Conservation (phyloP, 2,888 invertebrate species). For the Hydriomena furcata region DNA sequence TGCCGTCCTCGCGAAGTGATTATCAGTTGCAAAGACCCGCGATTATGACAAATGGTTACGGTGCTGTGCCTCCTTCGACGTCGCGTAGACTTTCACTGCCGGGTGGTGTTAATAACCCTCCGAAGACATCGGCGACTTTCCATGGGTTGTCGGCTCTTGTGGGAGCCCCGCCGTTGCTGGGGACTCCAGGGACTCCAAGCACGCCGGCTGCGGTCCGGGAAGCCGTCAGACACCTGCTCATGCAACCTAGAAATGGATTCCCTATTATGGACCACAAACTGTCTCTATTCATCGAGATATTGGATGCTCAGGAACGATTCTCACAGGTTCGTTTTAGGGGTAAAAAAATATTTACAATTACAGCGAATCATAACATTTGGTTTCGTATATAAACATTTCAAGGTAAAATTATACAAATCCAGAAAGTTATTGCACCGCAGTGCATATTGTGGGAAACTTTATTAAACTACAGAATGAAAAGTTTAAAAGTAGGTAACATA, state of each 20-base stretch:
- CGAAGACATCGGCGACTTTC: slow-evolving; percentile 86
- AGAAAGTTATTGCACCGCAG: slow-evolving; percentile 14
- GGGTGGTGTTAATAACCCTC: slow-evolving; percentile 73
- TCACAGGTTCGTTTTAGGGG: slow-evolving; percentile 83
- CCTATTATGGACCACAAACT: slow-evolving; percentile 91
- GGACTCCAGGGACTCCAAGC: slow-evolving; percentile 73
- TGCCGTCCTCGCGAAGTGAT: slow-evolving; percentile 85
- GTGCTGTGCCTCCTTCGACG: slow-evolving; percentile 77
- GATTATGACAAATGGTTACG: slow-evolving; percentile 78
- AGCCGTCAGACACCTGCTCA: slow-evolving; percentile 86
- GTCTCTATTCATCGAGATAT: slow-evolving; percentile 90
- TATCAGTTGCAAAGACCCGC: slow-evolving; percentile 84
- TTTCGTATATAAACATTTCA: background rate
- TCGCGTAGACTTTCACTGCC: slow-evolving; percentile 82
- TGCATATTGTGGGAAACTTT: slow-evolving; percentile 5
- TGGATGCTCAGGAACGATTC: slow-evolving; percentile 91
- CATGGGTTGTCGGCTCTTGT: slow-evolving; percentile 78
- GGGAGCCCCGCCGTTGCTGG: slow-evolving; percentile 56
- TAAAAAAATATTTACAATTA: too few relatives aligned
- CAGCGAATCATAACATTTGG: too few relatives aligned
- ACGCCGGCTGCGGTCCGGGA: slow-evolving; percentile 87
- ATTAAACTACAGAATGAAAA: slow-evolving; percentile 11
- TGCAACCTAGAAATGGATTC: slow-evolving; percentile 89
- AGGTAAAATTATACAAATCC: slow-evolving; percentile 1
- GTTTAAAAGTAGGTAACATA: background rate